Base-by-base conservation (phyloP, 2,888 invertebrate species). In the Eurytoma californica region DNA sequence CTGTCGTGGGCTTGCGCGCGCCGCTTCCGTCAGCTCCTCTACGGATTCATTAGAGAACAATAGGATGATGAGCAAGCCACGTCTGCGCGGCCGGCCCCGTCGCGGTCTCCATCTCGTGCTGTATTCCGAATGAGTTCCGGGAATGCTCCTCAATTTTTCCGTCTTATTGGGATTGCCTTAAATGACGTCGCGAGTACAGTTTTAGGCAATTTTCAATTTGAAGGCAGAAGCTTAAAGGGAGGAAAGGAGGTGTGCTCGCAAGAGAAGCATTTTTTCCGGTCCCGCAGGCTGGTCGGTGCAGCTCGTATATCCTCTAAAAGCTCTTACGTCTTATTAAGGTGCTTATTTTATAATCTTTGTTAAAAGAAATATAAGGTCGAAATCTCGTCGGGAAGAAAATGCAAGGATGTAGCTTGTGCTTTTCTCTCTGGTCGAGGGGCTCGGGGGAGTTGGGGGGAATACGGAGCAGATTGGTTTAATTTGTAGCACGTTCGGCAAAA, bases 1-100 rank as follows among this genome's bases (percentile, higher is more conserved):
- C 86, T 86, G 87, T 86, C 84, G 84, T 84, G 86, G 86, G 81
- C 85, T 86, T 86, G 86, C 85, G 84, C 82, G 82, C 81, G 85
- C 80, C 81, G 81, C 84, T 87, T 87, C 88, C 89, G 88, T 88
- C 87, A 88, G 88, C 88, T 87, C 85, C 86, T 88, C 88, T 86
- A 88, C 87, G 87, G 88, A 89, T 89, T 89, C 89, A 89, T 89
- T 89, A 89, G 87, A 88, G 89, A 88, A 89, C 88, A 89, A 89
- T 89, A 85, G 88, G 85, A 88, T 86, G 88, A 89, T 87, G 88
- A 89, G 87, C 86, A 83, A 84, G 83, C 84, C 82, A 30, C 30
- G 30, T 30, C 30, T 3, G 30, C 30, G 83, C 84, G 76, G 66
- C 67, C 72, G 72, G 30, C 39, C 18, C 65, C 24, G 63, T 14